These are phyloP conservation scores for Pseudoips prasinana DNA, from an alignment of 2,888 invertebrate species.

Conservation along the genomic window DNA sequence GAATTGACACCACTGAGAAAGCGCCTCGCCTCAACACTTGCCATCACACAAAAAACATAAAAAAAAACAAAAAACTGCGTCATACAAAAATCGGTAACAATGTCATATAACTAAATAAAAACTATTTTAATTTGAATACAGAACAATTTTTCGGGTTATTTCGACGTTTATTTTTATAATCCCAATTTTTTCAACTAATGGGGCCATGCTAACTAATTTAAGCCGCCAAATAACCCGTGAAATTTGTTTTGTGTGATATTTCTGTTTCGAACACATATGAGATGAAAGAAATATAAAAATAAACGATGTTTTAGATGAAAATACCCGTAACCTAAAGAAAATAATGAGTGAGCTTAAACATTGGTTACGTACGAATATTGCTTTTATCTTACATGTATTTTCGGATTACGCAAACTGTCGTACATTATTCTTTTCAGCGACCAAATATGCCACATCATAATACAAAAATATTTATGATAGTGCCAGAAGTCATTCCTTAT, in stretches of 20 bases:
- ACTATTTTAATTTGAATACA: not conserved
- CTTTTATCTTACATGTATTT: too few relatives aligned
- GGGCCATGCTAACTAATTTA: slow-evolving; percentile 9
- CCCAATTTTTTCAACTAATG: slow-evolving; percentile 3
- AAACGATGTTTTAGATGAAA: too few relatives aligned
- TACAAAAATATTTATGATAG: too few relatives aligned
- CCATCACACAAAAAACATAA: slow-evolving; percentile 13
- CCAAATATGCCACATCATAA: too few relatives aligned
- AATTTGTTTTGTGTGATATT: not conserved
- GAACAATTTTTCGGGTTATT: slow-evolving; percentile 4
- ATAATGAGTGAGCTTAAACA: too few relatives aligned
- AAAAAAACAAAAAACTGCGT: slow-evolving; percentile 2
- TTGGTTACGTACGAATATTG: too few relatives aligned
- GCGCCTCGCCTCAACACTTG: slow-evolving; percentile 49
- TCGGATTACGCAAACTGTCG: too few relatives aligned
- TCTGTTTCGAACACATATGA: not conserved
- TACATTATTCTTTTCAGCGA: too few relatives aligned
- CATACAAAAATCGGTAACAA: not conserved
- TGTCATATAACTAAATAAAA: not conserved
- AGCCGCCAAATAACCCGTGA: slow-evolving; percentile 6
- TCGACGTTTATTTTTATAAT: slow-evolving; percentile 3
- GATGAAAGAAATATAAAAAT: slow-evolving; percentile 1
- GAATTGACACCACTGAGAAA: slow-evolving; percentile 50
- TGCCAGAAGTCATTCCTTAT: too few relatives aligned
- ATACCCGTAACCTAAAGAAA: too few relatives aligned